Conservation (phyloP, 2,888 invertebrate species). For the Microchrysa polita region DNA sequence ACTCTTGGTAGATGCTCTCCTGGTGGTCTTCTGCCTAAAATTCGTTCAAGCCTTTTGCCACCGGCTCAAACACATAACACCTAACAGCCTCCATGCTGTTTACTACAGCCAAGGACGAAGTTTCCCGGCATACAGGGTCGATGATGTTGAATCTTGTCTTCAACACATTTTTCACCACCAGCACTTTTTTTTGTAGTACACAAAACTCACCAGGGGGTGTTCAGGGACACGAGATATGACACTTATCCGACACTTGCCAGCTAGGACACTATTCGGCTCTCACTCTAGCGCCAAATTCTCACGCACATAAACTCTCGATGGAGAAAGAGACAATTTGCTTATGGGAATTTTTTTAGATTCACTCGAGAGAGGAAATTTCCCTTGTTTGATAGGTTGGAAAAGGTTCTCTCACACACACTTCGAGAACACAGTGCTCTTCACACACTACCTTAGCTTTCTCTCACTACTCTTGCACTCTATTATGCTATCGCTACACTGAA, state of each 20-base stretch:
- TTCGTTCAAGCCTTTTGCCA: background rate
- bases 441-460: background rate
- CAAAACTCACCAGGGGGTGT: background rate
- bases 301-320: background rate
- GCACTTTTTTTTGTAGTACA: background rate
- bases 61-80: background rate
- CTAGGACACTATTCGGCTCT: slow-evolving; percentile 15
- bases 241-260: background rate
- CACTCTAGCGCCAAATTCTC: slow-evolving; percentile 15
- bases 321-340: slow-evolving; percentile 13
- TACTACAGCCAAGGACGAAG: background rate
- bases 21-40: slow-evolving; percentile 1
- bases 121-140: background rate
- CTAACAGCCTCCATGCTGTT: background rate
- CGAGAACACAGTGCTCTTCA: background rate
- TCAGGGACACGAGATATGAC: background rate
- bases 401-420: slow-evolving; percentile 1
- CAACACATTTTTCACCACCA: background rate
- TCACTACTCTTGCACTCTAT: slow-evolving; percentile 27
- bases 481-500: slow-evolving; percentile 24
- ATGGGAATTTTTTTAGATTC: slow-evolving; percentile 24
- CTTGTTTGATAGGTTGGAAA: slow-evolving; percentile 26
- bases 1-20: background rate
- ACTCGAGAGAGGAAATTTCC: slow-evolving; percentile 24
- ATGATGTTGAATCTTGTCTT: too few relatives aligned